These are phyloP conservation scores for Malurus splendens DNA, from an alignment of 2,797 vertebrate species.

Conservation along the genomic window DNA sequence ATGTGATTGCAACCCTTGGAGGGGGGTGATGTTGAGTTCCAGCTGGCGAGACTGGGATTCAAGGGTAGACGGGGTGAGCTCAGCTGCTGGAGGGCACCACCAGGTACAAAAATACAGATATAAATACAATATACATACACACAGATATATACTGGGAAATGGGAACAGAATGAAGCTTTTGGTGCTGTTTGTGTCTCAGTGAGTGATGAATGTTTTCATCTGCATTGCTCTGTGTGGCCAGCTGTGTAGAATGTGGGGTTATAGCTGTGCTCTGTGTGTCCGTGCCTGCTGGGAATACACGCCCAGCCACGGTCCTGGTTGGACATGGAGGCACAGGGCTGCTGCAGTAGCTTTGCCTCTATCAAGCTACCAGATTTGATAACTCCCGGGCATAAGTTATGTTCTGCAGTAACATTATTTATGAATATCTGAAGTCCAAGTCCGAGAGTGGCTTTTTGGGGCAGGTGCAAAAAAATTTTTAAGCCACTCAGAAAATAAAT, in stretches of 20 bases:
- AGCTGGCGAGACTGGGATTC: background rate
- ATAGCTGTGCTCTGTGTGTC: background rate
- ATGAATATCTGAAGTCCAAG: background rate
- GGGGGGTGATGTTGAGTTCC: fast-evolving
- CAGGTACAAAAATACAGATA: background rate
- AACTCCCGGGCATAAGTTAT: background rate
- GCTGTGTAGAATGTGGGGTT: background rate
- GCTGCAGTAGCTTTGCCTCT: background rate
- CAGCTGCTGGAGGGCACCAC: background rate
- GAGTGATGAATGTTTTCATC: background rate
- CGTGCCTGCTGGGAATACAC: background rate
- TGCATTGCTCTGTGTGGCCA: background rate
- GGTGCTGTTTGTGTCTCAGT: background rate
- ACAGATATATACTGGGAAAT: fast-evolving
- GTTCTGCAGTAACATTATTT: background rate
- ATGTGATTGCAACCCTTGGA: background rate
- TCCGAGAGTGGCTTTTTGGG: background rate
- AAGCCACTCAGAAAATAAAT: background rate
- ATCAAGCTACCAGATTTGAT: background rate
- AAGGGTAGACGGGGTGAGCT: background rate
- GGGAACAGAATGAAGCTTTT: background rate
- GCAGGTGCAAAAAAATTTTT: background rate
- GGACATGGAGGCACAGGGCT: background rate
- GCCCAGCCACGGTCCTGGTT: background rate
- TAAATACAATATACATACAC: fast-evolving